phyloP scores from a whole-genome alignment of 2,113 vertebrate species.

The Centropus unirufus region DNA sequence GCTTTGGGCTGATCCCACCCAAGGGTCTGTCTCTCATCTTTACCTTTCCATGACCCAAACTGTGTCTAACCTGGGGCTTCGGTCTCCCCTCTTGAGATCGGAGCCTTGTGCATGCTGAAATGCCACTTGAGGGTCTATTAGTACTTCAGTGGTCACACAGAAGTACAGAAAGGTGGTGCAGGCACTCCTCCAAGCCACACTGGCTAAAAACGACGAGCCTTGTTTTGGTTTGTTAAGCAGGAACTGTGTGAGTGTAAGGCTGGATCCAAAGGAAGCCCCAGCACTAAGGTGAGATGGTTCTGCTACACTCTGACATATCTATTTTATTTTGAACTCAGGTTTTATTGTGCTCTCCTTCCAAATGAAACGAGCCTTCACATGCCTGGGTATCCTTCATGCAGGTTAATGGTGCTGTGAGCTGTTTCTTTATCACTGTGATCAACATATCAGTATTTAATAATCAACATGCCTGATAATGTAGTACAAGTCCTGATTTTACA shows the following conservation, averaged over 20 bases:
- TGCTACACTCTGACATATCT: not conserved
- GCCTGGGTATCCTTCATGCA: not conserved
- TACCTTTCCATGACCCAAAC: not conserved
- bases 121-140: not conserved
- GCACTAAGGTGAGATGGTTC: not conserved
- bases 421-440: not conserved
- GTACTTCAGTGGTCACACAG: rapidly evolving
- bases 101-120: not conserved
- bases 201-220: not conserved
- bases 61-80: not conserved
- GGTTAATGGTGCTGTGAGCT: not conserved
- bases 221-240: not conserved
- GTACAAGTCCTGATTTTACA: not conserved
- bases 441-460: not conserved
- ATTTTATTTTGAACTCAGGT: not conserved
- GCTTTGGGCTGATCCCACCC: not conserved
- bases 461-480: not conserved
- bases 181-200: not conserved
- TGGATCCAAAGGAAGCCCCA: not conserved
- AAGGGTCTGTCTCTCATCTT: not conserved
- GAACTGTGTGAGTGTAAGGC: not conserved
- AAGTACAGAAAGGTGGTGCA: not conserved
- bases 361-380: not conserved
- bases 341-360: not conserved
- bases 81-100: not conserved